Evolutionary conservation across 2,888 invertebrate species (phyloP).

Genomic region (Acleris emargana): DNA sequence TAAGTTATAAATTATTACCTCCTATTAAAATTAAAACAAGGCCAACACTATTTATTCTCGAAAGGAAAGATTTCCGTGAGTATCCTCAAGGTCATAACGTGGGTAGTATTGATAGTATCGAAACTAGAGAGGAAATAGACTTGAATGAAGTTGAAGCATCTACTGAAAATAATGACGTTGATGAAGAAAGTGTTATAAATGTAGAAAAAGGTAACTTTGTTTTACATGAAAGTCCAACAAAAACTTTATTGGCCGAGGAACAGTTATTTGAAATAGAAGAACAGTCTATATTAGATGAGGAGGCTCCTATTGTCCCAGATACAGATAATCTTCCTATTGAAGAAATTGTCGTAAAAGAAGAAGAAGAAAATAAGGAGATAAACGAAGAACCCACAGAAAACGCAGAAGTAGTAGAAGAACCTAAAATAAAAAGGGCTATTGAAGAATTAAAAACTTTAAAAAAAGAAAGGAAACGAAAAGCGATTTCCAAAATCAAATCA

Average conservation of each 20-base stretch:
- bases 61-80: conserved; percentile 84
- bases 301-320: conserved; percentile 29
- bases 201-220: conserved; percentile 29
- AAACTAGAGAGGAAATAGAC: conserved; percentile 7
- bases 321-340: conserved; percentile 39
- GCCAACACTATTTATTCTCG: conserved; percentile 91
- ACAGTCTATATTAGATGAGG: conserved; percentile 1
- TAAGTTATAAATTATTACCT: conserved; percentile 90
- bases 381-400: conserved; percentile 43
- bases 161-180: conserved; percentile 7
- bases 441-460: conserved; percentile 63
- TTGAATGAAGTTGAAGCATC: conserved; percentile 24
- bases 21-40: conserved; percentile 92
- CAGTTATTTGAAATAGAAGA: conserved; percentile 41
- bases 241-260: conserved; percentile 38
- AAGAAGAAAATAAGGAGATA: conserved; percentile 12
- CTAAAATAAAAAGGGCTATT: conserved; percentile 59
- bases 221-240: conserved; percentile 27
- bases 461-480: conserved; percentile 71
- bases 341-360: conserved; percentile 22
- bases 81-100: conserved; percentile 63
- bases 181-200: conserved; percentile 17
- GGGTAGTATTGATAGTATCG: conserved; percentile 38
- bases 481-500: conserved; percentile 74
- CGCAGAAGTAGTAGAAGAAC: conserved; percentile 43